Base-by-base conservation (phyloP, 2,888 invertebrate genomes). In the Nomada fucata region DNA sequence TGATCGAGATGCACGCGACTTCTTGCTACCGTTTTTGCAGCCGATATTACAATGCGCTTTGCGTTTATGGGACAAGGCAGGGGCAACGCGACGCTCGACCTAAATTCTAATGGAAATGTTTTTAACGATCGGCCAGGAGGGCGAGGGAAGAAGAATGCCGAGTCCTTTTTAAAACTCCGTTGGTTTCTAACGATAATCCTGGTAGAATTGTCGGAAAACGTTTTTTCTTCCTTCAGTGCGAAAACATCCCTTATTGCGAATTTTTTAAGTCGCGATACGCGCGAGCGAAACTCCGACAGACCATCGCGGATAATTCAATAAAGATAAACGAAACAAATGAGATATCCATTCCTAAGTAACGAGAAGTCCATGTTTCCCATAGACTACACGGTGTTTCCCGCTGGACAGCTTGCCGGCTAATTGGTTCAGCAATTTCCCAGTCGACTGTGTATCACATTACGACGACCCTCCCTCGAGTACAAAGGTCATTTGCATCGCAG, bases 401-500 rank as follows among this genome's bases (percentile, higher is more conserved):
- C 0, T 18, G 9, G 44, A 44, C 42, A 23, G 42, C 42, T 20
- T 7, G 36, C 36, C 36, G 55, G 50, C 57, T 53, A 84, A 69
- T 79, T 57, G 63, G 2, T 23, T 44, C 29, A 44, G 70, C 72
- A 47, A 82, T 82, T 85, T 79, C 73, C 64, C 68, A 23, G 15
- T 36, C 42, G 63, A n/a, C 23, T 60, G 47, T n/a, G 75, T 79
- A 59, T 84, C 76, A 71, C 47, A 68, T 85, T 76, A 77, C 86
- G 71, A 9, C 18, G 36, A 36, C 60, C 53, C 67, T 60, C 53
- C 61, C 59, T 23, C 59, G 69, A 52, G 50, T 26, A 44, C 61
- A 67, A 71, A 79, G 70, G 88, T 88, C 88, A 73, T 87, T 88
- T 87, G 86, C 87, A 86, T 88, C 70, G 71, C 57, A 57, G 69